Evolutionary conservation across 2,113 vertebrate species (phyloP).

Genomic region (Heliornis fulica): DNA sequence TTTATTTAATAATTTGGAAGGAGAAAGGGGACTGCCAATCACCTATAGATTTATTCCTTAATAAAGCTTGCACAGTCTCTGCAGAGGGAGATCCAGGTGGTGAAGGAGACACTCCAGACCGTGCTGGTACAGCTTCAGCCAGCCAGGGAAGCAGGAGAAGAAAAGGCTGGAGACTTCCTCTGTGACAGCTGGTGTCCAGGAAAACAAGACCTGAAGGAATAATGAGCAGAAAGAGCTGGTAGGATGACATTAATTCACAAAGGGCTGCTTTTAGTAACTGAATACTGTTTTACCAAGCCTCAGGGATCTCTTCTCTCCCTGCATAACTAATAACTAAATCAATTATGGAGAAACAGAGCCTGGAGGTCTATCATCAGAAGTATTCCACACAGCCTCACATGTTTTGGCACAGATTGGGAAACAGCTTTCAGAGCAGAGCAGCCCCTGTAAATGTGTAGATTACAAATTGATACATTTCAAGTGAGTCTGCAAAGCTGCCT

Average conservation of each 20-base stretch:
- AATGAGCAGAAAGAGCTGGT: slow-evolving; percentile 45
- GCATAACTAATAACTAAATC: slow-evolving; percentile 42
- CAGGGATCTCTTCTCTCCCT: slow-evolving; percentile 39
- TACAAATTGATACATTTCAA: not conserved
- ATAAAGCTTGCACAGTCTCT: slow-evolving; percentile 80
- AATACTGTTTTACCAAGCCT: slow-evolving; percentile 50
- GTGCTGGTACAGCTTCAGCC: slow-evolving; percentile 81
- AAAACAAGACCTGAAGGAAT: slow-evolving; percentile 74
- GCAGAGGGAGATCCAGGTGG: slow-evolving; percentile 84
- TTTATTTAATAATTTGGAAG: slow-evolving; percentile 59
- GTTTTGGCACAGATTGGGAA: slow-evolving; percentile 52
- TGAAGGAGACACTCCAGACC: slow-evolving; percentile 79
- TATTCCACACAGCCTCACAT: not conserved
- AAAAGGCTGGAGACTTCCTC: slow-evolving; percentile 76
- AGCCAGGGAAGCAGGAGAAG: slow-evolving; percentile 74
- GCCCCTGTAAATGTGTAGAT: slow-evolving; percentile 14
- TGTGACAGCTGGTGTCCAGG: slow-evolving; percentile 79
- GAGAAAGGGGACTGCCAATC: slow-evolving; percentile 61
- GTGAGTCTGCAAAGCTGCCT: slow-evolving; percentile 12
- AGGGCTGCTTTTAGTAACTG: slow-evolving; percentile 54
- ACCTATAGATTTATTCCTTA: slow-evolving; percentile 80
- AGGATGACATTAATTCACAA: slow-evolving; percentile 20
- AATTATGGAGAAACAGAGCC: slow-evolving; percentile 38
- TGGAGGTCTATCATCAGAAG: not conserved
- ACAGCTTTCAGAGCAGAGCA: slow-evolving; percentile 53